A percentile compares a stretch with the other conserved stretches of the same genome.
Conservation (phyloP, 2,113 vertebrate genomes). For the Thryonomys swinderianus region DNA sequence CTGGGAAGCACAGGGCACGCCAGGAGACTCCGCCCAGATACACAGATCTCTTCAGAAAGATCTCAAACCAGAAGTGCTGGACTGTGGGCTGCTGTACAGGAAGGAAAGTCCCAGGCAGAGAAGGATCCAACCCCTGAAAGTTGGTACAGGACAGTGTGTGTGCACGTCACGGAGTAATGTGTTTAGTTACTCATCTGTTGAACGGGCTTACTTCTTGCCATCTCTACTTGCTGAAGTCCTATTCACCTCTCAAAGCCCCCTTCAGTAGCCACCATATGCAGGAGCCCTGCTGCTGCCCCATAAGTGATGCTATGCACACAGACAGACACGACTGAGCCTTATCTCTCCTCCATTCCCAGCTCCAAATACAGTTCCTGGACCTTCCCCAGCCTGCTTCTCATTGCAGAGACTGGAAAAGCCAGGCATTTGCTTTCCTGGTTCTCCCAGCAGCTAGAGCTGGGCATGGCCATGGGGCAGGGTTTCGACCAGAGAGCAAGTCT, state of each 20-base stretch:
- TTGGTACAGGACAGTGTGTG: not conserved
- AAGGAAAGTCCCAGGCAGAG: not conserved
- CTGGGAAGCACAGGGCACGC: not conserved
- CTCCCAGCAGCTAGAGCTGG: not conserved
- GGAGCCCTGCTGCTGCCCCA: no score
- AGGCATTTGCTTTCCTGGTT: not conserved
- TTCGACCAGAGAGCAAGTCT: no score
- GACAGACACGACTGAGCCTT: not conserved
- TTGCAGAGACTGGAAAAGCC: not conserved
- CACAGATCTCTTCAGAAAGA: not conserved
- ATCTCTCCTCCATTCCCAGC: not conserved
- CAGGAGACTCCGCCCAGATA: not conserved
- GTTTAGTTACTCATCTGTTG: not conserved
- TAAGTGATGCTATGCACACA: accelerated
- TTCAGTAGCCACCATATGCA: not conserved
- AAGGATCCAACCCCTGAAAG: not conserved
- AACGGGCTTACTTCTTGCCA: not conserved
- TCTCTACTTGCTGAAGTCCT: not conserved
- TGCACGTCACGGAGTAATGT: not conserved
- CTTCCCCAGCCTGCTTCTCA: not conserved
- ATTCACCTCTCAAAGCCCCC: not conserved
- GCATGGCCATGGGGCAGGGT: not conserved
- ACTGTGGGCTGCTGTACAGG: not conserved
- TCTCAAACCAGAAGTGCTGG: accelerated
- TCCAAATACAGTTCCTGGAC: not conserved